Base-by-base conservation (phyloP, 2,888 invertebrate species). In the Rhagophthalmus giganteus region DNA sequence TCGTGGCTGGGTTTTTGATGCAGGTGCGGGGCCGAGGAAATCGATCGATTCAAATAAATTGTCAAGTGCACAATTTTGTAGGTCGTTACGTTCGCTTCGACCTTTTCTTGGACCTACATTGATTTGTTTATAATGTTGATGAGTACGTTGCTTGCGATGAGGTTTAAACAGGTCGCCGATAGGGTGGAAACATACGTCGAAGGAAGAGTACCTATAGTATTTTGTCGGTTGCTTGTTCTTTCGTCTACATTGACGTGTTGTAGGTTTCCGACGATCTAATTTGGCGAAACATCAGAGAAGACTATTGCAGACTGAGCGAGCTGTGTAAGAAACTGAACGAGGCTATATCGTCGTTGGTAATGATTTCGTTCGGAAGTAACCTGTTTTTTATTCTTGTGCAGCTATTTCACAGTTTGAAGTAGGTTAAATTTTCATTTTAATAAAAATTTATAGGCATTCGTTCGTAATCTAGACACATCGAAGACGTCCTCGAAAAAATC, bases 111-210 rank as follows among this genome's bases (percentile, higher is more conserved):
- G 88, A 88, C 84, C 64, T 87, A 84, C 51, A 85, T 85, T 71
- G 88, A 88, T 65, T 71, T 87, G 37, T 82, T 88, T 59, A 83
- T 88, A 15, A 87, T 88, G 65, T 67, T 88, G n/a, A 76, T 88
- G 10, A 86, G 88, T 68, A 78, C 84, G 66, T 85, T 86, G 0
- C 68, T 88, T 35, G 74, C 84, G 0, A 79, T 83, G 2, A 78
- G 83, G 35, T 88, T 88, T 61, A 76, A 79, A 25, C 82, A 84
- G 64, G 62, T 72, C 25, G 63, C 60, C 15, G 40, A 28, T 14
- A 10, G 38, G 6, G 9, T 39, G 3, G 38, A 27, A 13, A 1
- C 9, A 1, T 31, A 31, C 10, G 2, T 7, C n/a, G 33, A 44
- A 14, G 6, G 9, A 25, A 44, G 27, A 26, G 42, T 41, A 32